Conservation (phyloP, 1,140 invertebrate genomes). For the Eupeodes corollae region DNA sequence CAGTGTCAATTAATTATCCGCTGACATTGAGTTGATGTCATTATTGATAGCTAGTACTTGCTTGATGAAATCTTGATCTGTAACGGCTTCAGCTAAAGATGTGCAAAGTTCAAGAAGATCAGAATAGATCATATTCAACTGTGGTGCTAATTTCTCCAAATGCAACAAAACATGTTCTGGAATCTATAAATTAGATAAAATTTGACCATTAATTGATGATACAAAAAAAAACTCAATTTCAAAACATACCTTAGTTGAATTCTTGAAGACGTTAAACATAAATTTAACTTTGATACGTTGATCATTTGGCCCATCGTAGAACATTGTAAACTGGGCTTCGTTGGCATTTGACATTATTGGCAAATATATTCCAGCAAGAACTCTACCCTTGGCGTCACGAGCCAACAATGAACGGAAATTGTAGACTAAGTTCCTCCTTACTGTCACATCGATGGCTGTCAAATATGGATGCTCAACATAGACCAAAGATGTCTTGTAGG, state of each 20-base stretch:
- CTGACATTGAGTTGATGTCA: slow-evolving; percentile 59
- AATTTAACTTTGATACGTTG: slow-evolving; percentile 48
- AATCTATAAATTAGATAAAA: slow-evolving; percentile 37
- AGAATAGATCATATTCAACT: slow-evolving; percentile 52
- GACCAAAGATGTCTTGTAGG: slow-evolving; percentile 56
- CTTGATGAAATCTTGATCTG: slow-evolving; percentile 57
- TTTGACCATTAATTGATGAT: not conserved
- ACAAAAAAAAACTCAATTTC: not conserved
- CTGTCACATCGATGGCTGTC: slow-evolving; percentile 72
- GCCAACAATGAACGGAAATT: slow-evolving; percentile 72
- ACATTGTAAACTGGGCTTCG: slow-evolving; percentile 61
- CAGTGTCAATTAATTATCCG: slow-evolving; percentile 49
- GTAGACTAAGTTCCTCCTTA: slow-evolving; percentile 79
- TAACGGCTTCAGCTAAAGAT: slow-evolving; percentile 52
- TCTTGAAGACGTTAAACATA: slow-evolving; percentile 53
- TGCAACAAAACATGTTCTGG: slow-evolving; percentile 48
- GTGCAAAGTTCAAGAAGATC: slow-evolving; percentile 50
- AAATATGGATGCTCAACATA: slow-evolving; percentile 67
- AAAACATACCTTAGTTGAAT: slow-evolving; percentile 46
- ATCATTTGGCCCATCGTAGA: slow-evolving; percentile 60
- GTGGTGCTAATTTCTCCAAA: slow-evolving; percentile 55
- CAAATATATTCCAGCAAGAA: slow-evolving; percentile 76
- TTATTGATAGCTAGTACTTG: slow-evolving; percentile 62
- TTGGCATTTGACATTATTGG: slow-evolving; percentile 47
- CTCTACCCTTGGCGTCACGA: slow-evolving; percentile 65